Evolutionary conservation across 2,113 vertebrate species (phyloP), one percentile per base, ranked within the genome.

Genomic region (Progne subis): DNA sequence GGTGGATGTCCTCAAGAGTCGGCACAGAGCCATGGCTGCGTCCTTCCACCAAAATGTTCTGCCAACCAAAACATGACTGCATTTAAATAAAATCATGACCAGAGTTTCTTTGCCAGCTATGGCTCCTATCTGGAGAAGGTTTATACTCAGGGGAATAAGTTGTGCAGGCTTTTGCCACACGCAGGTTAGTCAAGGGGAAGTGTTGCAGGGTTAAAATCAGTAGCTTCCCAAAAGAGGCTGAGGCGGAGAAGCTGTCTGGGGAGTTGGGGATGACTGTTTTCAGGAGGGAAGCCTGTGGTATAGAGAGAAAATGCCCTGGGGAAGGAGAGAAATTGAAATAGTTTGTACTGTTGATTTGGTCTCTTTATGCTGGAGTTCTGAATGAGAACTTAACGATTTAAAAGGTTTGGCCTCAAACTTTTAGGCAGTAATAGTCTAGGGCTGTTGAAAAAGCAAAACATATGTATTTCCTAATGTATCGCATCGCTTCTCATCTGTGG

Each of bases 21-120:
- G 1, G 15, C 0, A 1, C 26, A 50, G 61, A 47, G 56, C 31
- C 24, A 26, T 1, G 2, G 18, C 69, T 71, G 11, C 0, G 0
- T 63, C 64, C 56, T 81, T 70, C 24, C 60, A 14, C 39, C 77
- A 81, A 56, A 29, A 47, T 17, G 9, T 21, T 14, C 37, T 37
- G 37, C 37, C 37, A 37, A 37, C 21, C 56, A 16, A 41, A 82
- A 55, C 6, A 7, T 32, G 18, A 18, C 56, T 12, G 12, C 26
- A 23, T 77, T 77, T 43, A 74, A 86, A 29, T 50, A 53, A 63
- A 72, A 70, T 64, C 23, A 55, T n/a, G 14, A 72, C 15, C 80
- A 39, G 57, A 44, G 9, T 78, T 90, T 82, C 61, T 72, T 82
- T 0, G 2, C 39, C 32, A 59, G 24, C 14, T 77, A 24, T 32